These are phyloP conservation scores for Porites divaricata DNA, from an alignment of 92 coral and sea anemone species.

Conservation along the genomic window DNA sequence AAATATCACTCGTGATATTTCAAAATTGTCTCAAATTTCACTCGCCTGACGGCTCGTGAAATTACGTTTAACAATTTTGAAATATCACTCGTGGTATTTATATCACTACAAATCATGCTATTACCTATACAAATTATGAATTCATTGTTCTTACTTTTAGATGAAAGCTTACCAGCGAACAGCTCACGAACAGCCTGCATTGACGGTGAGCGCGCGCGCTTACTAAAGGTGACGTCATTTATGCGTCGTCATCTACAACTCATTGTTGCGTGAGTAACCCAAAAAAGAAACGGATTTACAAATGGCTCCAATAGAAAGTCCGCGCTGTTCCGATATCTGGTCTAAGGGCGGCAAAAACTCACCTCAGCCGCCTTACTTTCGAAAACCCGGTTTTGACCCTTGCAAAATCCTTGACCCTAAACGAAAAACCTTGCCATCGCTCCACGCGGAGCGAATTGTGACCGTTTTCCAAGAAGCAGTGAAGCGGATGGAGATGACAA, in stretches of 20 bases:
- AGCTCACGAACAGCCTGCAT: no score
- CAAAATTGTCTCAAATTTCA: no score
- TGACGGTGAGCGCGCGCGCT: conserved; percentile 3
- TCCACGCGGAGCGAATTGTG: conserved; percentile 87
- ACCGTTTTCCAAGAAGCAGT: conserved; percentile 85
- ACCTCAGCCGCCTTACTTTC: neutral
- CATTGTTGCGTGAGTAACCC: conserved; percentile 25
- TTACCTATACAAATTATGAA: no score
- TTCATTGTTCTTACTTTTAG: no score
- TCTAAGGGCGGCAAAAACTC: conserved; percentile 40
- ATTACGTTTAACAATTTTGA: no score
- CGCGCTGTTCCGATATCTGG: conserved; percentile 44
- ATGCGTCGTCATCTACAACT: neutral
- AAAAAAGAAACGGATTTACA: neutral
- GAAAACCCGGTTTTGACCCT: conserved; percentile 51
- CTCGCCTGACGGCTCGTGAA: no score
- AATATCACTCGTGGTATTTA: no score
- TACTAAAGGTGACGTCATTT: conserved; percentile 12
- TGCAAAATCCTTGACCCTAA: conserved; percentile 85
- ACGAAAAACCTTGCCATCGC: conserved; percentile 71
- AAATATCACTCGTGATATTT: no score
- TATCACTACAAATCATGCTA: no score
- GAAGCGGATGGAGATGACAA: conserved; percentile 75
- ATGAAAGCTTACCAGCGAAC: no score
- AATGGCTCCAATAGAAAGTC: conserved; percentile 59